phyloP scores from a whole-genome alignment of 2,113 vertebrate species.

The Rhabdomys dilectus region DNA sequence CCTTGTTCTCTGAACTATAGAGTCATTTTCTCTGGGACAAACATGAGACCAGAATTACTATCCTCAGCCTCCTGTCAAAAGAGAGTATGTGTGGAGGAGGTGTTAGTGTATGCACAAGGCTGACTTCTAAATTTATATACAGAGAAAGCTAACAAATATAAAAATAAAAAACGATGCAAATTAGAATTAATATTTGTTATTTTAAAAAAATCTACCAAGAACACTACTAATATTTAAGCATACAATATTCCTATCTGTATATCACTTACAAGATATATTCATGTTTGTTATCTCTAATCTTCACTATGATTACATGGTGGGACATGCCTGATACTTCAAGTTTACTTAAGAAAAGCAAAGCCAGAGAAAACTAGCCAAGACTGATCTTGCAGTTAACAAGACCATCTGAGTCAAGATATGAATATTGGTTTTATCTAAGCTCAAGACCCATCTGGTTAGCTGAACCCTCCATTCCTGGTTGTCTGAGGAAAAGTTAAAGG shows the following conservation, averaged over 20 bases:
- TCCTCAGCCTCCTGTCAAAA: background rate
- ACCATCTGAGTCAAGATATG: background rate
- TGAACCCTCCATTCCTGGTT: background rate
- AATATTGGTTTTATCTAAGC: background rate
- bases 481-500: background rate
- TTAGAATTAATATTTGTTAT: background rate
- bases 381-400: background rate
- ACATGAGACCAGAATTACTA: background rate
- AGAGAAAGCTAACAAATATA: slow-evolving; percentile 39
- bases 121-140: background rate
- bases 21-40: background rate
- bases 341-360: slow-evolving; percentile 48
- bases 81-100: background rate
- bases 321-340: background rate
- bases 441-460: background rate
- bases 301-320: background rate
- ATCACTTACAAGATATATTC: background rate
- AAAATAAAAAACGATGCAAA: background rate
- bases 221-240: background rate
- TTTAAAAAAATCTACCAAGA: slow-evolving; percentile 27
- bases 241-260: background rate
- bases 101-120: background rate
- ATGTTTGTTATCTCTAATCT: background rate
- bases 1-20: background rate
- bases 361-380: background rate